Base-by-base conservation (phyloP, 2,797 vertebrate genomes). In the Manis pentadactyla region DNA sequence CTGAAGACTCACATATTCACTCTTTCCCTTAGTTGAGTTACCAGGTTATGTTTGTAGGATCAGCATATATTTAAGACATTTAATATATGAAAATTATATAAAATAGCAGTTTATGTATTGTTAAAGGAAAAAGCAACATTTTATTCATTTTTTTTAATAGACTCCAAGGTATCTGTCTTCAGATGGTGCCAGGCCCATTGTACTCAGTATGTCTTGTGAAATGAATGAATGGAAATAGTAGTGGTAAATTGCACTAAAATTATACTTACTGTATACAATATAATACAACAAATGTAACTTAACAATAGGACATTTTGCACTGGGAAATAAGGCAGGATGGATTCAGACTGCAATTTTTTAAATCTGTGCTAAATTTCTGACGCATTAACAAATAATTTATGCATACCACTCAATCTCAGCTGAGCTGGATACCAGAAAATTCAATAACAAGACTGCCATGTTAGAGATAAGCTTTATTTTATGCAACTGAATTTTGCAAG, bases 161-260 rank as follows among this genome's bases (percentile, higher is more conserved):
- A 66, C 63, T 53, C 18, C n/a, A 51, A 77, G 27, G 42, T 53
- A 63, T 90, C 53, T 68, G 39, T 82, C 57, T 21, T 31, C 81
- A 23, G 6, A 27, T 27, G 34, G 31, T 77, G 31, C 15, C 61
- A 51, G 12, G 14, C 64, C 49, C 21, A 18, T 39, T 63, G 13
- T 81, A 64, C 25, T 90, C 92, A 59, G 34, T 68, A 12, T 90
- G 71, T 55, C 27, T 73, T 59, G 18, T 87, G 82, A 96, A 95
- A 96, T 91, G 37, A 94, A 91, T 91, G 61, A 79, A 88, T 93
- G n/a, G 17, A 81, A 94, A 93, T 14, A 10, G n/a, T 69, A 49
- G 46, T 63, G 42, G 34, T 73, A 95, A 78, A 84, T 31, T 89
- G 64, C 25, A 79, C 63, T 91, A 73, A 94, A 94, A 84, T 95